These are phyloP conservation scores for Zoanthus solanderi DNA, from an alignment of 92 coral and sea anemone genomes.

Conservation along the genomic window DNA sequence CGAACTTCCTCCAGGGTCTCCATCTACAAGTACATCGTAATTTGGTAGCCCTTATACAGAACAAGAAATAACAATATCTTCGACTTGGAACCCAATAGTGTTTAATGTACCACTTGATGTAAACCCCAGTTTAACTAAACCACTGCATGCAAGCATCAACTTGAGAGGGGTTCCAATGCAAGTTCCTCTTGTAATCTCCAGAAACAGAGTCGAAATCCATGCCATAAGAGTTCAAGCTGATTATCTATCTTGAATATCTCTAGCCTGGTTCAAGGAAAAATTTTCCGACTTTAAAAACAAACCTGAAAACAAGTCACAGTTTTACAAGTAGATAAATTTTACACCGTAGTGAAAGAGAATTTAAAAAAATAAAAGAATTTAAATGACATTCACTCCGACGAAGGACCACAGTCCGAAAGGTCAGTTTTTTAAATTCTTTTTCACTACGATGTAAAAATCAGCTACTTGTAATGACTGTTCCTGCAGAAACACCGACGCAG, in stretches of 20 bases:
- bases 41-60: not conserved
- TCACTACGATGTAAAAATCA: no score
- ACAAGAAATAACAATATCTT: not conserved
- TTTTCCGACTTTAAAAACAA: no score
- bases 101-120: conserved; percentile 38
- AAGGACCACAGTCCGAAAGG: no score
- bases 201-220: not conserved
- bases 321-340: no score
- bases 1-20: not conserved
- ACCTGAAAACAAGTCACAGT: no score
- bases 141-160: conserved; percentile 8
- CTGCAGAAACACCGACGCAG: no score
- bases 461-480: no score
- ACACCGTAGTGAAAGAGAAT: no score
- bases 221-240: not conserved
- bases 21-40: not conserved
- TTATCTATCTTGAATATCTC: not conserved
- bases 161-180: conserved; percentile 34
- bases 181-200: conserved; percentile 35
- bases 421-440: no score
- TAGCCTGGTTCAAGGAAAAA: no score
- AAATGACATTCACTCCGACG: no score
- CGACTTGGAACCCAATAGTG: not conserved
- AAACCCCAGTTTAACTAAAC: conserved; percentile 17
- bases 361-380: no score